phyloP scores from a whole-genome alignment of 2,888 invertebrate genomes.

The Drosophila lutescens region DNA sequence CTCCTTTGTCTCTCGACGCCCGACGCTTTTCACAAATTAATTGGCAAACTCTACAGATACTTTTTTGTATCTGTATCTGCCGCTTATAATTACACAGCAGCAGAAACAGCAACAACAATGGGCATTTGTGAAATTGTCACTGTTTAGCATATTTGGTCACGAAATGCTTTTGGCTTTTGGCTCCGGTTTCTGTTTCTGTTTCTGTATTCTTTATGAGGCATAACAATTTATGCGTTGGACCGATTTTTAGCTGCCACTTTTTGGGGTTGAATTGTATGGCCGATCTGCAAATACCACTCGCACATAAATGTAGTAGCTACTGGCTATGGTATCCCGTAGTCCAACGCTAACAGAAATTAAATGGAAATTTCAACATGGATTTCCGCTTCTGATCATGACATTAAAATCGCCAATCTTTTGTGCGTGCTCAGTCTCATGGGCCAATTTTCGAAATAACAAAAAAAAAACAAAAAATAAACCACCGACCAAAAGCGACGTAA shows the following conservation, averaged over 20 bases:
- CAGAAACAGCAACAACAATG: constrained; percentile 61
- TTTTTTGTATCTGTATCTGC: constrained; percentile 28
- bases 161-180: constrained; percentile 66
- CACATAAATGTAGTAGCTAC: too few relatives aligned
- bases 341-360: constrained; percentile 47
- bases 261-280: not conserved
- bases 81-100: constrained; percentile 57
- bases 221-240: constrained; percentile 73
- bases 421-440: constrained; percentile 30
- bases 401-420: constrained; percentile 28
- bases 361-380: constrained; percentile 68
- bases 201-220: constrained; percentile 70
- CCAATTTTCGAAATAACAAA: constrained; percentile 31
- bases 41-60: constrained; percentile 68
- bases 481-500: constrained; percentile 50
- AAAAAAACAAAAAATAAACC: constrained; percentile 22
- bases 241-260: constrained; percentile 26
- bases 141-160: constrained; percentile 83
- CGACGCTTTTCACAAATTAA: constrained; percentile 76
- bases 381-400: constrained; percentile 59
- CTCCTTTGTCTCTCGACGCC: constrained; percentile 9
- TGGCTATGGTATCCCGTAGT: too few relatives aligned
- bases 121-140: constrained; percentile 82
- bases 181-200: constrained; percentile 37
- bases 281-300: constrained; percentile 15